Evolutionary conservation across 2,888 invertebrate genomes (phyloP).

Genomic region (Metopia argyrocephala): DNA sequence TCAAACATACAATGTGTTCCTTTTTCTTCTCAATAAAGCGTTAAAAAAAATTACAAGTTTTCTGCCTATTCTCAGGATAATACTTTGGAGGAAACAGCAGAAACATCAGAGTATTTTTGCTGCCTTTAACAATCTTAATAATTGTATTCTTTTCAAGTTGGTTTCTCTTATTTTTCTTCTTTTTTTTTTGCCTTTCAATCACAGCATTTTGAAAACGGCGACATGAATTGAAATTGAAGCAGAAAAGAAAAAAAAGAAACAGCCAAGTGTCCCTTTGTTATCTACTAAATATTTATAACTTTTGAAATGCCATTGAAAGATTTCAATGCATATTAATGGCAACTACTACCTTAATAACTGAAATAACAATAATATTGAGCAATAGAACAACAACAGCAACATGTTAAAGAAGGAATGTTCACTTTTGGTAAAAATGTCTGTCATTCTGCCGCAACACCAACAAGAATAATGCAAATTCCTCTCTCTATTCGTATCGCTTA

Average conservation of each 20-base stretch:
- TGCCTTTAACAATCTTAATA: constrained; percentile 30
- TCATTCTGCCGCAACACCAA: not conserved
- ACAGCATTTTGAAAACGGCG: constrained; percentile 11
- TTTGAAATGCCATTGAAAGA: constrained; percentile 61
- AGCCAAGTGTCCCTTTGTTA: constrained; percentile 52
- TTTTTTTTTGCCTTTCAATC: constrained; percentile 15
- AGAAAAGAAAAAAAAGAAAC: constrained; percentile 14
- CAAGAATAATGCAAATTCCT: constrained; percentile 17
- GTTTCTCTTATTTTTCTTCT: not conserved
- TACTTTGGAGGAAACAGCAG: constrained; percentile 21
- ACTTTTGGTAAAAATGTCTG: constrained; percentile 50
- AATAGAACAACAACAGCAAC: constrained; percentile 1
- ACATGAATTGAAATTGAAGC: not conserved
- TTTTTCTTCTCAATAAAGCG: constrained; percentile 18
- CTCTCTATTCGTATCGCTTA: not conserved
- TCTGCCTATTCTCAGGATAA: constrained; percentile 3
- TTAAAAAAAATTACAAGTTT: constrained; percentile 32
- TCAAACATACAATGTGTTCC: constrained; percentile 30
- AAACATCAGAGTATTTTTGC: not conserved
- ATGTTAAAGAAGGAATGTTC: constrained; percentile 57
- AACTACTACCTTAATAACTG: constrained; percentile 15
- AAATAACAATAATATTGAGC: not conserved
- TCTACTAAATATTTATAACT: constrained; percentile 65
- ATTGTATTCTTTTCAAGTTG: constrained; percentile 27
- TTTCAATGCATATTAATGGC: constrained; percentile 61